Evolutionary conservation across 1,140 invertebrate genomes (phyloP).

Genomic region (Hetaerina americana): DNA sequence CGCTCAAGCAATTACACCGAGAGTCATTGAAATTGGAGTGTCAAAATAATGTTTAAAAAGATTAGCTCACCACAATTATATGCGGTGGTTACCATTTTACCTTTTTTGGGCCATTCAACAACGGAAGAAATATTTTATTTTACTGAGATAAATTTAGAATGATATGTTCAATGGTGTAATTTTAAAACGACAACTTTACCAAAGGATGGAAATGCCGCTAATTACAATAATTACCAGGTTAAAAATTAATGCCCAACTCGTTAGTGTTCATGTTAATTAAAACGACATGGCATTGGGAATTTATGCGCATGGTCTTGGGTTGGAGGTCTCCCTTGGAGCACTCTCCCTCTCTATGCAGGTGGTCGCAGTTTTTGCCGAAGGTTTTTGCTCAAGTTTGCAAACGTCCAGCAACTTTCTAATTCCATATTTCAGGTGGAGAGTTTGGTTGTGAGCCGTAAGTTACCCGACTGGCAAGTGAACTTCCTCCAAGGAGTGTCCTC

Average conservation of each 20-base stretch:
- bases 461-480: slow-evolving; percentile 4
- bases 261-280: background rate
- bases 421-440: background rate
- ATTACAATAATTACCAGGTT: too few relatives aligned
- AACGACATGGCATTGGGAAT: background rate
- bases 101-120: too few relatives aligned
- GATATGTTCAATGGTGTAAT: too few relatives aligned
- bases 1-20: too few relatives aligned
- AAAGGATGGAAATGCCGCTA: too few relatives aligned
- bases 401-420: background rate
- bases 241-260: background rate
- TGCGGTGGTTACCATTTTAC: too few relatives aligned
- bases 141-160: too few relatives aligned
- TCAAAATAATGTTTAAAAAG: too few relatives aligned
- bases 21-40: too few relatives aligned
- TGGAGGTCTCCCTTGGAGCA: background rate
- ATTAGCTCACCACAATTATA: too few relatives aligned
- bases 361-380: background rate
- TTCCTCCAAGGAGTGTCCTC: slow-evolving; percentile 4
- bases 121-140: too few relatives aligned
- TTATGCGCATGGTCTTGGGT: background rate
- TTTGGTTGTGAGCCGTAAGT: background rate
- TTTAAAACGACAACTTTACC: too few relatives aligned
- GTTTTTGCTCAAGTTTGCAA: background rate
- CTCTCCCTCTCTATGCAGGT: background rate